phyloP scores from a whole-genome alignment of 2,888 invertebrate genomes.

The Caenorhabditis japonica region DNA sequence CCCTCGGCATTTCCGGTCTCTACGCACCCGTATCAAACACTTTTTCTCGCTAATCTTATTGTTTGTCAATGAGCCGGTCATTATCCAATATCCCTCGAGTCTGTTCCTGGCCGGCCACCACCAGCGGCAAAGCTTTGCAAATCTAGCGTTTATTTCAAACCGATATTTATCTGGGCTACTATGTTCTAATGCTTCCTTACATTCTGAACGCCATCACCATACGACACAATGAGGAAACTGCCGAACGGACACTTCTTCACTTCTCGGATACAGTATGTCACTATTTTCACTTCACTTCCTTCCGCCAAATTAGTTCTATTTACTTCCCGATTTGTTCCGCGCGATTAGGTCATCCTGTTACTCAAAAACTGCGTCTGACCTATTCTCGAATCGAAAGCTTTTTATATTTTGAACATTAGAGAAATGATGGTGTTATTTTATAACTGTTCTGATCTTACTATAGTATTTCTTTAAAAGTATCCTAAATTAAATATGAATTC shows the following conservation, averaged over 20 bases:
- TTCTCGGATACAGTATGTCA: conserved; percentile 47
- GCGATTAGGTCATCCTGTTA: conserved; percentile 13
- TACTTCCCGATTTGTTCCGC: conserved; percentile 22
- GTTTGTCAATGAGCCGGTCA: conserved; percentile 36
- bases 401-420: neutral
- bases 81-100: no score
- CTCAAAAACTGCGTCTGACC: neutral
- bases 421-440: no score
- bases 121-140: no score
- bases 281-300: neutral
- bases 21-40: conserved; percentile 12
- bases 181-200: conserved; percentile 44
- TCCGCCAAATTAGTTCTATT: conserved; percentile 21
- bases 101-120: no score
- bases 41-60: neutral
- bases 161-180: neutral
- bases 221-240: conserved; percentile 49
- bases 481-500: no score
- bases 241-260: conserved; percentile 36
- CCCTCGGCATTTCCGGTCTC: no score
- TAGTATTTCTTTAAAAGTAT: no score
- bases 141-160: no score
- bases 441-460: no score
- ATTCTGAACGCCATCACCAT: conserved; percentile 45
- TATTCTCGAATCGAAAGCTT: conserved; percentile 1